Base-by-base conservation (phyloP, 2,113 vertebrate genomes). In the Leptobrachium leishanense region DNA sequence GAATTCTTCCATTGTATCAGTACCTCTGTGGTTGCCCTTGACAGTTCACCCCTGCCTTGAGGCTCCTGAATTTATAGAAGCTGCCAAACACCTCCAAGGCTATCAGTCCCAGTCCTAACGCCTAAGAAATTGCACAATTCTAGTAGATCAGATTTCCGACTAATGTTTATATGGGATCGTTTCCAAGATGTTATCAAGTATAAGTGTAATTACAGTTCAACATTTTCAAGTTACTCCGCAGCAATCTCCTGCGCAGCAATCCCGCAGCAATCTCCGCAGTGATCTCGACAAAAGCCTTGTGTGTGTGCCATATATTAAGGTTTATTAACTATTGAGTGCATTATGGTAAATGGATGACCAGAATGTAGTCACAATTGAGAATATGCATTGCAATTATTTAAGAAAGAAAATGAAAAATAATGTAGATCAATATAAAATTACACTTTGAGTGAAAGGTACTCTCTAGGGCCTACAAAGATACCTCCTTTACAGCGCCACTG, bases 121-220 rank as follows among this genome's bases (percentile, higher is more conserved):
- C 81, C 88, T 77, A 88, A 87, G 81, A 88, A 89, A 88, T 86
- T 91, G 86, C 85, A 89, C 69, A 86, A 71, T 82, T 69, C 81
- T 84, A 53, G 77, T 46, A 84, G 88, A 90, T 91, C 82, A 86
- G 77, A 82, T 88, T 91, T 91, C 86, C 2, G 72, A 86, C 87
- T 85, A 90, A 78, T 89, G 88, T 92, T 92, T 90, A 88, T 77
- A 85, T 87, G 79, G 90, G 89, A 86, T 87, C 40, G 5, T 82
- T 85, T 86, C 86, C 89, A 91, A 66, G n/a, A 42, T 63, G 87
- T 90, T 90, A 90, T 86, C 89, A 90, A 88, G 86, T 87, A 91
- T 92, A 92, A 89, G 85, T 75, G 83, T 82, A 92, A 91, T 89
- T 89, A 89, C 63, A 88, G 82, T 72, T 79, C 1, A 0, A 90